Percentiles rank a stretch among this genome's conserved stretches.
Evolutionary conservation across 1,140 invertebrate species (phyloP).

Genomic region (Parapsyche elsis): DNA sequence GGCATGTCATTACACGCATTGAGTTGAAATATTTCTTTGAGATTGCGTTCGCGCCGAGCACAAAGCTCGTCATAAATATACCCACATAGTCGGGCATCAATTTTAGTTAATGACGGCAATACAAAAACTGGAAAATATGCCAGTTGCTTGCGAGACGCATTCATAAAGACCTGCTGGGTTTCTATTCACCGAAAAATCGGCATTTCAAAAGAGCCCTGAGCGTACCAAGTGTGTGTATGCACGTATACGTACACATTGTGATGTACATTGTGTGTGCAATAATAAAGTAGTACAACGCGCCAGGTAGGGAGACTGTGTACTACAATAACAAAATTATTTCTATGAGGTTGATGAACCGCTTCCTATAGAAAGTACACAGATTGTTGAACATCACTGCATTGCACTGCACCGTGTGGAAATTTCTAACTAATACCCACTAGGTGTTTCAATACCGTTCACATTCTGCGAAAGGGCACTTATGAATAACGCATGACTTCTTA

Average conservation of each 20-base stretch:
- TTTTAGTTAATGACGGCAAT: not conserved
- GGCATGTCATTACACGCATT: not conserved
- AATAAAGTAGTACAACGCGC: too few relatives aligned
- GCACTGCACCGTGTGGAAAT: not conserved
- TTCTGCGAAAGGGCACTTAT: too few relatives aligned
- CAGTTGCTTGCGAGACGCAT: not conserved
- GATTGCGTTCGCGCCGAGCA: not conserved
- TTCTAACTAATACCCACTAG: too few relatives aligned
- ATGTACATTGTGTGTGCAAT: too few relatives aligned
- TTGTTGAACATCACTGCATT: too few relatives aligned
- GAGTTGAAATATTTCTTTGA: not conserved
- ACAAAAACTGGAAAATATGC: not conserved
- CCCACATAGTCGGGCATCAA: not conserved
- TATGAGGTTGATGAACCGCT: not conserved
- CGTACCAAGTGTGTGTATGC: not conserved
- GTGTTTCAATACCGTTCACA: constrained; percentile 14
- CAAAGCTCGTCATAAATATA: not conserved
- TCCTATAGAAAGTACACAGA: not conserved
- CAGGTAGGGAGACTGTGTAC: not conserved
- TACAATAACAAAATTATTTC: not conserved
- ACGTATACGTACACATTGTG: too few relatives aligned
- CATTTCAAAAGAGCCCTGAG: not conserved
- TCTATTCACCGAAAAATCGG: not conserved
- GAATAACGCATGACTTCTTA: too few relatives aligned
- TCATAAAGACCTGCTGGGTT: not conserved